A percentile compares a stretch with the other conserved stretches of the same genome.
phyloP scores from a whole-genome alignment of 2,888 invertebrate genomes.

The Pteria penguin region DNA sequence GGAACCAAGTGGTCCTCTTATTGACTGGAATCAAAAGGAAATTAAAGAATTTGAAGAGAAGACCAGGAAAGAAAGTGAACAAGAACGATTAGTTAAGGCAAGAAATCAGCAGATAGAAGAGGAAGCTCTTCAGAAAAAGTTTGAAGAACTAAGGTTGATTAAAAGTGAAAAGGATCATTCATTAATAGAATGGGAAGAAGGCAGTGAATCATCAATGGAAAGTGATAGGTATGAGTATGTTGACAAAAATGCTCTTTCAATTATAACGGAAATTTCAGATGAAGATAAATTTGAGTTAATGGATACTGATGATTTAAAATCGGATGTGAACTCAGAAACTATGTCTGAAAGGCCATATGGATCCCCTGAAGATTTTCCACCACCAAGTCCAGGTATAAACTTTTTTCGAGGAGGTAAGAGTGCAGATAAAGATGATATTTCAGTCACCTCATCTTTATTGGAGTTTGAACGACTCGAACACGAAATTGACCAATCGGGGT shows the following conservation, averaged over 20 bases:
- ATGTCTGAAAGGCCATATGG: constrained; percentile 82
- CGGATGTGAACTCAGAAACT: constrained; percentile 78
- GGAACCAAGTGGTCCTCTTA: constrained; percentile 45
- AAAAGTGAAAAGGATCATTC: constrained; percentile 43
- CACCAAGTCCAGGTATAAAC: constrained; percentile 83
- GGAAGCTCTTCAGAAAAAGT: constrained; percentile 23
- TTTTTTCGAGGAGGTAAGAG: constrained; percentile 89
- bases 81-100: constrained; percentile 18
- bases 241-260: constrained; percentile 72
- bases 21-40: constrained; percentile 62
- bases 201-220: constrained; percentile 69
- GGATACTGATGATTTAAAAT: constrained; percentile 84
- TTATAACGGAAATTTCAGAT: constrained; percentile 75
- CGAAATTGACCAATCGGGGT: constrained; percentile 83
- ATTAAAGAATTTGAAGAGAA: constrained; percentile 33
- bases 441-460: constrained; percentile 91
- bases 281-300: constrained; percentile 82
- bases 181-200: constrained; percentile 63
- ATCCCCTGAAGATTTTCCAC: constrained; percentile 87
- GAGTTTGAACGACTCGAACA: constrained; percentile 96
- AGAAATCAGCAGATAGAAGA: constrained; percentile 30
- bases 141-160: constrained; percentile 14
- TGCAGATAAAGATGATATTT: constrained; percentile 94
- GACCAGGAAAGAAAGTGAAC: constrained; percentile 27
- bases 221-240: constrained; percentile 77